Evolutionary conservation across 2,888 invertebrate species (phyloP).

Genomic region (Chymomyza fuscimana): DNA sequence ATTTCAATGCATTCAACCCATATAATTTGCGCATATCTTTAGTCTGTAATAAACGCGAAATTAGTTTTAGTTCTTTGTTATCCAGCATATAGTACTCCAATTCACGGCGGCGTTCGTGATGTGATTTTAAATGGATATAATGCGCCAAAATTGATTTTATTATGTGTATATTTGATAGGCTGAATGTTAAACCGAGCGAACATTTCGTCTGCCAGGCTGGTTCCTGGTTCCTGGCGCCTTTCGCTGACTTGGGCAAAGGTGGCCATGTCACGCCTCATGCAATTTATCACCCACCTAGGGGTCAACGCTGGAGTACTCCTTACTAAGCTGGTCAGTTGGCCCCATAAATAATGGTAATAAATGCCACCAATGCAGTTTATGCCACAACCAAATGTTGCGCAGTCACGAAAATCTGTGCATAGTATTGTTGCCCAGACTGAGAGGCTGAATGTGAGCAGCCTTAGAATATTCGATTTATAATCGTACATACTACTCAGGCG

Average conservation of each 20-base stretch:
- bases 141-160: conserved; percentile 52
- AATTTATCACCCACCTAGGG: not conserved
- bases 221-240: not conserved
- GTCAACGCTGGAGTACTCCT: not conserved
- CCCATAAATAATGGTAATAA: conserved; percentile 1
- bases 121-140: conserved; percentile 41
- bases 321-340: not conserved
- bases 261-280: not conserved
- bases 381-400: not conserved
- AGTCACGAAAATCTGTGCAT: not conserved
- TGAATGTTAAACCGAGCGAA: conserved; percentile 8
- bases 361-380: not conserved
- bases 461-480: not conserved
- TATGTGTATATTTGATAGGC: conserved; percentile 40
- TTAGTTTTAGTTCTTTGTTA: conserved; percentile 50
- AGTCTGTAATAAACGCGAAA: conserved; percentile 51
- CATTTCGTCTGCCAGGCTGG: not conserved
- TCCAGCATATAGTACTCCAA: conserved; percentile 8
- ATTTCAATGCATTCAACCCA: conserved; percentile 18
- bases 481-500: not conserved
- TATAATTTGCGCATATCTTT: conserved; percentile 59
- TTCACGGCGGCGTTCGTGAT: not conserved
- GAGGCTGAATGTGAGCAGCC: not conserved
- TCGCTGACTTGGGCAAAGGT: not conserved
- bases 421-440: not conserved